These are phyloP conservation scores for Drosophila testacea DNA, from an alignment of 2,888 invertebrate species.

Conservation along the genomic window DNA sequence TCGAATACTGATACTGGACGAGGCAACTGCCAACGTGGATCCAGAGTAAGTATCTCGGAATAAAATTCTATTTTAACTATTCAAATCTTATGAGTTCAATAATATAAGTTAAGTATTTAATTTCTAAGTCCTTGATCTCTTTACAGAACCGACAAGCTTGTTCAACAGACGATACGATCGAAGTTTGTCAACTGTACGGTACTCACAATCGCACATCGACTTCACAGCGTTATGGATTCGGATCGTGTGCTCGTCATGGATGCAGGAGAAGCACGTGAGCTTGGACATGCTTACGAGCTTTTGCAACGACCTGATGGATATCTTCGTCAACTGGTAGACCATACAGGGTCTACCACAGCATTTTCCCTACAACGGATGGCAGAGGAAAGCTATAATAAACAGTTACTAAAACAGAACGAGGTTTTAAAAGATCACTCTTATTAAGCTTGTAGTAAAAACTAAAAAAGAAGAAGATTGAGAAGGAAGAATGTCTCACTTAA, in stretches of 20 bases:
- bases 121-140: neutral
- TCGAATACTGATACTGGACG: slow-evolving; percentile 93
- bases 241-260: slow-evolving; percentile 95
- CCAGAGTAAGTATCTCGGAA: slow-evolving; percentile 88
- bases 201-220: slow-evolving; percentile 95
- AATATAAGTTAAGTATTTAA: neutral
- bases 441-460: no score
- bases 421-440: slow-evolving; percentile 39
- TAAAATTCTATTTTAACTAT: no score
- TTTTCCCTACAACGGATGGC: slow-evolving; percentile 87
- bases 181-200: slow-evolving; percentile 94
- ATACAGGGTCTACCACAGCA: slow-evolving; percentile 88
- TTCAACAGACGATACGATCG: slow-evolving; percentile 92
- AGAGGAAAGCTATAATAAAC: slow-evolving; percentile 84
- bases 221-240: slow-evolving; percentile 96
- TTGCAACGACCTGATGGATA: slow-evolving; percentile 87
- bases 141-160: slow-evolving; percentile 91
- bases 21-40: slow-evolving; percentile 97
- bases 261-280: slow-evolving; percentile 89
- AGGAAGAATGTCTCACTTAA: slow-evolving; percentile 42
- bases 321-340: slow-evolving; percentile 89
- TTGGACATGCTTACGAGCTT: slow-evolving; percentile 90
- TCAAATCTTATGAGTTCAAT: neutral
- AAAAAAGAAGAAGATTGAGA: no score
- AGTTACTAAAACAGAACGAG: slow-evolving; percentile 48